These are phyloP conservation scores for Drosophila ogumai DNA, from an alignment of 1,140 invertebrate genomes.

Conservation along the genomic window DNA sequence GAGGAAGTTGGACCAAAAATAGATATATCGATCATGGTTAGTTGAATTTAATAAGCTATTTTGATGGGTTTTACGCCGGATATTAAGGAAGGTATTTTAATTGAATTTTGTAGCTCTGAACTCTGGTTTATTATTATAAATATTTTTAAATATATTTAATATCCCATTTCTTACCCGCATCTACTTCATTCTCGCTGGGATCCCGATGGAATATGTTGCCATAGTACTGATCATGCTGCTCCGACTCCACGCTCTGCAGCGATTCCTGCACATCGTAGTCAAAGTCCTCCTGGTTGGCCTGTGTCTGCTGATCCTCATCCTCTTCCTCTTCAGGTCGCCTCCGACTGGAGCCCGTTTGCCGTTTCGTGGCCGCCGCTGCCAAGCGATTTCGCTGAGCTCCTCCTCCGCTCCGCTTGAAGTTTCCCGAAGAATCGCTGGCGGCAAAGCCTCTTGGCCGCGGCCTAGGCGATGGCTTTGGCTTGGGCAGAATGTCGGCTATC, in stretches of 20 bases:
- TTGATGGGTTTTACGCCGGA: constrained; percentile 1
- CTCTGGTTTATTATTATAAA: neutral
- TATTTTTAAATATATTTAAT: neutral
- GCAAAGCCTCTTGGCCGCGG: constrained; percentile 71
- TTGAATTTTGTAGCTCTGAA: neutral
- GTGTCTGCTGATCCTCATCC: constrained; percentile 41
- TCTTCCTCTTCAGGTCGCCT: constrained; percentile 35
- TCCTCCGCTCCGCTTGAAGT: constrained; percentile 61
- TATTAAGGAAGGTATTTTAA: neutral
- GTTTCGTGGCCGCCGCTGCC: constrained; percentile 53
- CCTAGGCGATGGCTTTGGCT: constrained; percentile 53
- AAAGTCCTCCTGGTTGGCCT: constrained; percentile 73
- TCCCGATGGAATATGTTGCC: constrained; percentile 82
- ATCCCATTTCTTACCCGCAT: constrained; percentile 47
- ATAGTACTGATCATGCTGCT: constrained; percentile 86
- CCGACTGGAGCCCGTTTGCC: constrained; percentile 13
- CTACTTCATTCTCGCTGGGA: constrained; percentile 83
- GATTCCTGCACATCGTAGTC: constrained; percentile 82
- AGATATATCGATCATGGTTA: constrained; percentile 3
- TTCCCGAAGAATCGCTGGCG: constrained; percentile 22
- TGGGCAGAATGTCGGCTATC: constrained; percentile 87
- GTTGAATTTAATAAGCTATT: neutral
- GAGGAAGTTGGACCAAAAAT: neutral
- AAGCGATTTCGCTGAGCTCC: constrained; percentile 64
- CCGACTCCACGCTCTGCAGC: constrained; percentile 89